Conservation (phyloP, 2,888 invertebrate genomes). For the Leptarthrus brevirostris region DNA sequence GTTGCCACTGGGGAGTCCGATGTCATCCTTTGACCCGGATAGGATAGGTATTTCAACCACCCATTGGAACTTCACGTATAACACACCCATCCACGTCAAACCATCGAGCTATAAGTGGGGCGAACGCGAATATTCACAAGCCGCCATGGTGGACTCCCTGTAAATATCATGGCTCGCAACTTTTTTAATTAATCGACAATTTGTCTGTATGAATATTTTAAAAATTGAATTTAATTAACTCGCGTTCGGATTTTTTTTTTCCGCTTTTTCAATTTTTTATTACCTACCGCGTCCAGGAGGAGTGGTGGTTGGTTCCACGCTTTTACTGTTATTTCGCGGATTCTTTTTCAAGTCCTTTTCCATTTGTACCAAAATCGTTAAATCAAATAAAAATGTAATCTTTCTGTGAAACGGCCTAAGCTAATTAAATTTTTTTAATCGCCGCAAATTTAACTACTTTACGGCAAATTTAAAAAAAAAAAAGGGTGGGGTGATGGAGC, state of each 20-base stretch:
- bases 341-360: neutral
- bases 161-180: constrained; percentile 44
- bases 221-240: constrained; percentile 52
- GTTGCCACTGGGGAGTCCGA: constrained; percentile 31
- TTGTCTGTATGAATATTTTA: constrained; percentile 50
- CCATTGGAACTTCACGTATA: no score
- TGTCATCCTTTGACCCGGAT: constrained; percentile 39
- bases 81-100: no score
- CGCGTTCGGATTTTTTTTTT: constrained; percentile 32
- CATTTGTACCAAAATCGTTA: constrained; percentile 32
- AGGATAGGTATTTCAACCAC: neutral
- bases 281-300: constrained; percentile 5
- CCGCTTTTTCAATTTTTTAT: constrained; percentile 37
- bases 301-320: neutral
- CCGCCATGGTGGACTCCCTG: no score
- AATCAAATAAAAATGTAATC: constrained; percentile 50
- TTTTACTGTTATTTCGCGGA: neutral
- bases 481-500: neutral
- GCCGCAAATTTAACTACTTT: neutral
- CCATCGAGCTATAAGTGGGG: no score
- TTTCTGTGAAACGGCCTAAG: constrained; percentile 38
- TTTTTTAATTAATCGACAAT: constrained; percentile 52
- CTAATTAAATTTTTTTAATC: neutral
- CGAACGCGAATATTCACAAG: no score
- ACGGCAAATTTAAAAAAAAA: neutral